Base-by-base conservation (phyloP, 1,140 invertebrate genomes). In the Psix sp. region DNA sequence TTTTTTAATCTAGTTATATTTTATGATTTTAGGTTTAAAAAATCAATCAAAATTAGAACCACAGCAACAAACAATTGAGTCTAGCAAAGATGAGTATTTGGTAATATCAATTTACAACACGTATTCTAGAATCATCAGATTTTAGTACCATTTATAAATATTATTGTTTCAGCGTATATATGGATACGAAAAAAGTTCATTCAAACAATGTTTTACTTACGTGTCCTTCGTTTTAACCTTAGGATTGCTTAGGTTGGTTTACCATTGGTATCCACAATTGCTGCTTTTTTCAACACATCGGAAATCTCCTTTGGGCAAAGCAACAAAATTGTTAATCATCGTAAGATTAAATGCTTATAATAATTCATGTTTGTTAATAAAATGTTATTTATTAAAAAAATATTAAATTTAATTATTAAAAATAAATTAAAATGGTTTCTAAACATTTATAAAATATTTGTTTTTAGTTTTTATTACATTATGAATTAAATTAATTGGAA, bases 181-280 rank as follows among this genome's bases (percentile, higher is more conserved):
- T 71, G 93, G 93, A 10, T 95, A 91, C 77, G 84, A 89, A 39
- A 83, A 82, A 26, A 90, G 88, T 71, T 49, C 75, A 24, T 14
- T 87, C 1, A 88, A 86, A 62, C 89, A 86, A 1, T 68, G 88
- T 15, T 9, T 92, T 0, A 92, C 90, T 15, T 93, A 90, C 88
- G 43, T 91, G 0, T 85, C 89, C 3, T 92, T 92, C 48, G 73
- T 93, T 1, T 39, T 94, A 6, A 93, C 92, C 6, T 85, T 89
- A 11, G 96, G 96, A 17, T 79, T 94, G 5, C 85, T 96, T 4
- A 89, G 94, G 18, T 87, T 98, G 21, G 80, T 97, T 29, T 93
- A 96, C 82, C 93, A 96, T 82, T 98, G 96, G 95, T 93, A 91
- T 84, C 94, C 95, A 0, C 91, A 91, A 43, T 90, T 93, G 85